Percentiles rank a stretch among this genome's conserved stretches.
Conservation (phyloP, 2,797 vertebrate species). For the Pempheris klunzingeri region DNA sequence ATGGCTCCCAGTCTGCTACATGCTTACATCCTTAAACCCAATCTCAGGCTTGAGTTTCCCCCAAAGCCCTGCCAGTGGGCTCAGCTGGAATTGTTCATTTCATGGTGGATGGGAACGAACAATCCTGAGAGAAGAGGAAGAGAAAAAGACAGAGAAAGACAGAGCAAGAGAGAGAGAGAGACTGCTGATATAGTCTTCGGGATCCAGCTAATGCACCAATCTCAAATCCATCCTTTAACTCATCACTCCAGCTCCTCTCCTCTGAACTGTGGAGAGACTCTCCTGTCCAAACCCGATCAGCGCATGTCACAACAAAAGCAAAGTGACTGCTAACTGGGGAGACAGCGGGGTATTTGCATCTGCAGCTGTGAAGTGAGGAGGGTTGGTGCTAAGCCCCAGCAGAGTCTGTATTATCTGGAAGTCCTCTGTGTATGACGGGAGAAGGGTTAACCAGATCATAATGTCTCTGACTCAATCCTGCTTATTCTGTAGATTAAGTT, state of each 20-base stretch:
- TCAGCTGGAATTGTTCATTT: conserved; percentile 83
- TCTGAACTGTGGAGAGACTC: conserved; percentile 59
- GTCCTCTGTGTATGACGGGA: conserved; percentile 25
- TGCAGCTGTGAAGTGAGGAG: conserved; percentile 13
- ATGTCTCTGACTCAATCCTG: conserved; percentile 3
- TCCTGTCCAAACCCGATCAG: conserved; percentile 62
- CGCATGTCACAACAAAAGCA: conserved; percentile 70
- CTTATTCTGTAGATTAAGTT: conserved; percentile 21
- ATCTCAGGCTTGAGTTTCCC: conserved; percentile 78
- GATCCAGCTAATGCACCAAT: conserved; percentile 69
- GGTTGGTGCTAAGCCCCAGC: conserved; percentile 38
- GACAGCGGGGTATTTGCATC: conserved; percentile 43
- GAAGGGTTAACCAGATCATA: conserved; percentile 16
- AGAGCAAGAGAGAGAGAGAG: conserved; percentile 20
- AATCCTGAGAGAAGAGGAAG: conserved; percentile 54
- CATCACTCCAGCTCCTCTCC: conserved; percentile 59
- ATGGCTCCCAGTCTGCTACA: conserved; percentile 68
- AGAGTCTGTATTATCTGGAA: conserved; percentile 4
- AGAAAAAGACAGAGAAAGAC: conserved; percentile 24
- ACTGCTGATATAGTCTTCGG: conserved; percentile 67
- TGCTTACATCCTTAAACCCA: conserved; percentile 68
- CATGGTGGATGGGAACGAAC: conserved; percentile 75
- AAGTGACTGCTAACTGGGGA: conserved; percentile 45
- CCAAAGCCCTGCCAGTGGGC: conserved; percentile 70
- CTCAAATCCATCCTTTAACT: conserved; percentile 67